A percentile compares a stretch with the other conserved stretches of the same genome.
These are phyloP conservation scores for Drosophila kohkoa DNA, from an alignment of 1,140 invertebrate genomes.

Conservation along the genomic window DNA sequence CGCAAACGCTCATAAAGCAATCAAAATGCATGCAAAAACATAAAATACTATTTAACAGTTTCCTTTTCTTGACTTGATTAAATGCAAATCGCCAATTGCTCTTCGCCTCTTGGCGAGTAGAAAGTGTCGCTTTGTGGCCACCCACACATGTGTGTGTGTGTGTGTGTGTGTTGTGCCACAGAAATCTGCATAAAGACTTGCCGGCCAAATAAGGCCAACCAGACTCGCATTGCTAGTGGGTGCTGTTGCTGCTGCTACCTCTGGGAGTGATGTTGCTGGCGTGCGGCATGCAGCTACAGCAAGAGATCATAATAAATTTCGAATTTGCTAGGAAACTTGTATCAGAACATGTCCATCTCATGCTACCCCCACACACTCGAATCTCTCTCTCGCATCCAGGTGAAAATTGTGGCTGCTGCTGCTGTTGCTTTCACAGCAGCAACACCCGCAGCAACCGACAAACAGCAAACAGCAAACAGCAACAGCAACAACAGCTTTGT, in stretches of 20 bases:
- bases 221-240: slow-evolving; percentile 59
- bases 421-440: slow-evolving; percentile 38
- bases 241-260: slow-evolving; percentile 51
- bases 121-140: slow-evolving; percentile 68
- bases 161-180: background rate
- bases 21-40: slow-evolving; percentile 34
- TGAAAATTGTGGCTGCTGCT: slow-evolving; percentile 53
- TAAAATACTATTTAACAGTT: slow-evolving; percentile 27
- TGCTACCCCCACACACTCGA: slow-evolving; percentile 52
- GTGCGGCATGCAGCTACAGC: slow-evolving; percentile 36
- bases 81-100: slow-evolving; percentile 44
- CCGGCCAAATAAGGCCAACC: slow-evolving; percentile 66
- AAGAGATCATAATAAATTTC: slow-evolving; percentile 76
- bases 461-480: too few relatives aligned
- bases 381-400: slow-evolving; percentile 39
- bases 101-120: slow-evolving; percentile 47
- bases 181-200: slow-evolving; percentile 68
- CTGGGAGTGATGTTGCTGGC: slow-evolving; percentile 61
- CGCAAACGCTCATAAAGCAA: slow-evolving; percentile 51
- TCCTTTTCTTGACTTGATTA: slow-evolving; percentile 42
- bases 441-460: slow-evolving; percentile 36
- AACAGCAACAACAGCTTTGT: slow-evolving; percentile 41
- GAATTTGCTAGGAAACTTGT: slow-evolving; percentile 81
- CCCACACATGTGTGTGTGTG: slow-evolving; percentile 40
- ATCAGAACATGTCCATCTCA: slow-evolving; percentile 82